phyloP scores from a whole-genome alignment of 2,797 vertebrate species.

The Ceryle rudis region DNA sequence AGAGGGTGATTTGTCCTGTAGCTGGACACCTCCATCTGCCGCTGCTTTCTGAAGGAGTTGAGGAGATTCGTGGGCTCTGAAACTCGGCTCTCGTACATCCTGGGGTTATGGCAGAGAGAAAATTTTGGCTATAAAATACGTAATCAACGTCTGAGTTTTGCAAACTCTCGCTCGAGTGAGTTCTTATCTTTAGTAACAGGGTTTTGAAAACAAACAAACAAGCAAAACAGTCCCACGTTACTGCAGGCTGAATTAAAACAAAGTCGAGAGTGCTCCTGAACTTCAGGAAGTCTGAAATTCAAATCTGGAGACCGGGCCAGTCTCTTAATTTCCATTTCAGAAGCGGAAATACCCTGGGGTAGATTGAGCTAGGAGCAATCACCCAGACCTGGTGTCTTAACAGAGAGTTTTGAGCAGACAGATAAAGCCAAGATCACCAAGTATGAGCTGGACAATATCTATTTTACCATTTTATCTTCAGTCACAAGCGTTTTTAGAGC shows the following conservation, averaged over 20 bases:
- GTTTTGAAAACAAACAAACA: not conserved
- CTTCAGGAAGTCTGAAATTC: constrained; percentile 28
- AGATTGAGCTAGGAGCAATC: not conserved
- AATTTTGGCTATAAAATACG: not conserved
- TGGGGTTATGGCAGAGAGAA: not conserved
- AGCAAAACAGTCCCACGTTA: not conserved
- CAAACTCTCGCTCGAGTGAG: not conserved
- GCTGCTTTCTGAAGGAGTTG: not conserved
- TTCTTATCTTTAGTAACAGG: not conserved
- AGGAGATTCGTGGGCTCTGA: not conserved
- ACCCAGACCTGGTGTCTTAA: not conserved
- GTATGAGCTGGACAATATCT: not conserved
- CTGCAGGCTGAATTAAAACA: not conserved
- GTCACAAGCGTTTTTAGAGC: not conserved
- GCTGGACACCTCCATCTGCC: not conserved
- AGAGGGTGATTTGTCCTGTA: not conserved
- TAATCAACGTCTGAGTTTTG: not conserved
- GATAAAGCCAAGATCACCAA: not conserved
- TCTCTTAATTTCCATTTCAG: not conserved
- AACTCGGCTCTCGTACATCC: not conserved
- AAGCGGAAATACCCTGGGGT: not conserved
- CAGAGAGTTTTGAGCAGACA: not conserved
- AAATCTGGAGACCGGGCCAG: not conserved
- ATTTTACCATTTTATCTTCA: not conserved
- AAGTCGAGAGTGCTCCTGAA: not conserved